phyloP scores from a whole-genome alignment of 2,888 invertebrate genomes.

The Zootermopsis nevadensis region DNA sequence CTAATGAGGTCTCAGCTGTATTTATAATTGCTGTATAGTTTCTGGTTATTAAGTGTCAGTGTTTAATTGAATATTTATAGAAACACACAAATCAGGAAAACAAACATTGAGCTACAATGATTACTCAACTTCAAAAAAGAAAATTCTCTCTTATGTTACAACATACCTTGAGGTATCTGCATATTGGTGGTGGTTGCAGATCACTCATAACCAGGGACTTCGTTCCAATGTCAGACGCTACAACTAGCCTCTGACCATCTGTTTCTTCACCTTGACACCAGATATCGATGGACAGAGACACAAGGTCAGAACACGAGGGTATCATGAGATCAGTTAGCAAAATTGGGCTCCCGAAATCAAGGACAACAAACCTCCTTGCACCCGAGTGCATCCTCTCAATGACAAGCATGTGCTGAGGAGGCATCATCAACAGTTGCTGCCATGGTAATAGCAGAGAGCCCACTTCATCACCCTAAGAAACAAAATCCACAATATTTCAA shows the following conservation, averaged over 20 bases:
- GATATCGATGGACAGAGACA: conserved; percentile 88
- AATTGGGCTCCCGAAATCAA: conserved; percentile 90
- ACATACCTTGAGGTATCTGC: conserved; percentile 86
- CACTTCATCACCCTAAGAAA: conserved; percentile 33
- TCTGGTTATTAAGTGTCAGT: no score
- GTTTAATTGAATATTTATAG: no score
- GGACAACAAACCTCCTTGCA: conserved; percentile 89
- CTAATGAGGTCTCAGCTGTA: no score
- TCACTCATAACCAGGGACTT: conserved; percentile 88
- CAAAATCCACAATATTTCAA: not conserved
- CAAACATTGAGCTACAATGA: no score
- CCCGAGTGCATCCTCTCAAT: conserved; percentile 95
- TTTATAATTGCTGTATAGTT: no score
- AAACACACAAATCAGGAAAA: no score
- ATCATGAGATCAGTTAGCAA: conserved; percentile 88
- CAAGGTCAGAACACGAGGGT: conserved; percentile 83
- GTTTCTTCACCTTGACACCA: conserved; percentile 90
- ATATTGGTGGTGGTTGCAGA: conserved; percentile 90
- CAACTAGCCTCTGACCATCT: conserved; percentile 85
- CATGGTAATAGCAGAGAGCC: conserved; percentile 66
- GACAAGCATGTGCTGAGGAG: conserved; percentile 83
- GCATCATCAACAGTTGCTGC: conserved; percentile 82
- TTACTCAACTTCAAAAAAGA: not conserved
- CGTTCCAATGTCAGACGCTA: conserved; percentile 87
- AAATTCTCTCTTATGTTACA: not conserved